Base-by-base conservation (phyloP, 2,888 invertebrate species). In the Mechanitis mazaeus region DNA sequence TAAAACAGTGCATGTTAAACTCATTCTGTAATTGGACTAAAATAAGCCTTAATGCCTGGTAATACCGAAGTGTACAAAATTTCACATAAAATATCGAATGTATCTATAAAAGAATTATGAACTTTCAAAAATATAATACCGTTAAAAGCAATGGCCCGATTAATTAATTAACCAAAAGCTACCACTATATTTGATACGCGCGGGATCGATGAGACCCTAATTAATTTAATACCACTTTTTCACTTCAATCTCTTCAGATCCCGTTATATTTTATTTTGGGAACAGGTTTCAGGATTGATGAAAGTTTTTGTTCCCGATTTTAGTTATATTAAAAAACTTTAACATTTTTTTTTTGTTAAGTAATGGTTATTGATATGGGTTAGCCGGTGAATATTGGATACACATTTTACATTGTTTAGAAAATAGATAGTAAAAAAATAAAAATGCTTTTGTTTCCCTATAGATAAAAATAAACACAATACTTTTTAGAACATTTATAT, bases 151-250 rank as follows among this genome's bases (percentile, higher is more conserved):
- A 67, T 67, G 63, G 66, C 56, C 61, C 63, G 60, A 64, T 70
- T 71, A 69, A 71, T 71, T 70, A 70, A 71, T 71, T 69, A 69
- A 70, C 66, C 63, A 45, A 58, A 64, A 66, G 61, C 64, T 67
- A 62, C 65, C 64, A 64, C 66, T 71, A 67, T 69, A 68, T 64
- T 68, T 64, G 62, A 60, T 61, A 38, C 46, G 63, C 58, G 61
- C 45, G 46, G 58, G 63, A 50, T 58, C 60, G 60, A 45, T 59
- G 57, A 56, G 64, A 65, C 65, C 65, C 58, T 63, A 64, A 70
- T 71, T 71, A 71, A 71, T 69, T 70, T 68, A 66, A 68, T 66
- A 68, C 63, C 66, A 66, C 50, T 68, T 67, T 68, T 68, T 69
- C 68, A 63, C 65, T 66, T 54, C 67, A 69, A 69, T 71, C 64